These are phyloP conservation scores for Tympanoctomys barrerae DNA, from an alignment of 2,797 vertebrate genomes.

Conservation along the genomic window DNA sequence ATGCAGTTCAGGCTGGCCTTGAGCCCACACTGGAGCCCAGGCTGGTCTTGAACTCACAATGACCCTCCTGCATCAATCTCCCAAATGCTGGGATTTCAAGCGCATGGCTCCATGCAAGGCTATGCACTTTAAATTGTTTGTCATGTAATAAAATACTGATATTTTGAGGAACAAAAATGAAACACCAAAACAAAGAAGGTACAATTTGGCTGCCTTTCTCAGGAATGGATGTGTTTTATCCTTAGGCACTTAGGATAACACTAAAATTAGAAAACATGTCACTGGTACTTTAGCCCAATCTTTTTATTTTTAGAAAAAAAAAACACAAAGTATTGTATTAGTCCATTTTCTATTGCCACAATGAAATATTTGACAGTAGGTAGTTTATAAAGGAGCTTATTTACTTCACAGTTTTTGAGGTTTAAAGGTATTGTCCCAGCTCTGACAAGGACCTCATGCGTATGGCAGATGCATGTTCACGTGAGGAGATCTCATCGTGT, in stretches of 20 bases:
- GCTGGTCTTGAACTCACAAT: too few relatives aligned
- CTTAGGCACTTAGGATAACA: not conserved
- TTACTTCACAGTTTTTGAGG: not conserved
- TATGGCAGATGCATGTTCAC: not conserved
- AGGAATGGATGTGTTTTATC: not conserved
- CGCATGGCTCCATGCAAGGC: too few relatives aligned
- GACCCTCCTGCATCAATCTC: too few relatives aligned
- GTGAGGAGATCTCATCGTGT: not conserved
- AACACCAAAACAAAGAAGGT: not conserved
- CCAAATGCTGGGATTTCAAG: too few relatives aligned
- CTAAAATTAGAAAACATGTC: constrained; percentile 12
- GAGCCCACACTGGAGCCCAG: too few relatives aligned
- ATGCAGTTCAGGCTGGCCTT: too few relatives aligned
- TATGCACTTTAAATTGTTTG: not conserved
- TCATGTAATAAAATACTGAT: not conserved
- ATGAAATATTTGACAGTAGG: not conserved
- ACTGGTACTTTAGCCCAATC: not conserved
- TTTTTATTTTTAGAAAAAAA: constrained; percentile 4
- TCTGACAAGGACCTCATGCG: not conserved
- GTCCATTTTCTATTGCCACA: not conserved
- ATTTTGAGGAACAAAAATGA: not conserved
- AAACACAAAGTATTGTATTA: not conserved
- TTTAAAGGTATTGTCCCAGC: not conserved
- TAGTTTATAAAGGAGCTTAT: not conserved
- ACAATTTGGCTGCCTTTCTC: not conserved